Conservation (phyloP, 2,888 invertebrate genomes). For the Rhyacophila evoluta region DNA sequence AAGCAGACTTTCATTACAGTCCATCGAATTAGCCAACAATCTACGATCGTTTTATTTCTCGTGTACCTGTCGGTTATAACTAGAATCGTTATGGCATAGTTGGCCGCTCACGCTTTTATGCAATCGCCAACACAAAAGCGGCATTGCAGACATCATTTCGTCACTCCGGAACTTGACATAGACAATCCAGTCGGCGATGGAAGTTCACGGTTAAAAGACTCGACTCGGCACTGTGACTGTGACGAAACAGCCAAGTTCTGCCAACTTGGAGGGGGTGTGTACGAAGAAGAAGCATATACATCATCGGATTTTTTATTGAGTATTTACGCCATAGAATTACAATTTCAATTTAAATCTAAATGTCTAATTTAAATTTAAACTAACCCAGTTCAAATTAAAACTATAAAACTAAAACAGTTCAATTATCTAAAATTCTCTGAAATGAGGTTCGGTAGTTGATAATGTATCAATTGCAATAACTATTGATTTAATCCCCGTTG, state of each 20-base stretch:
- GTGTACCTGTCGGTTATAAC: neutral
- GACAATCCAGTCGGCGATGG: neutral
- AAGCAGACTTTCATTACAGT: neutral
- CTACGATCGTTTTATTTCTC: neutral
- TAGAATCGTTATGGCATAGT: neutral
- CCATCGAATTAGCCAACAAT: neutral
- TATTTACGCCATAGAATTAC: too few relatives aligned
- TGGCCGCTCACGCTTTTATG: slow-evolving; percentile 11
- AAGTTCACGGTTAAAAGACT: slow-evolving; percentile 6
- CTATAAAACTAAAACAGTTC: too few relatives aligned
- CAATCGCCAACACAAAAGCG: slow-evolving; percentile 11
- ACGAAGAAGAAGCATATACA: neutral
- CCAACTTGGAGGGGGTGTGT: neutral
- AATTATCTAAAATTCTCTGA: too few relatives aligned
- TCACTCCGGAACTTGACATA: slow-evolving; percentile 22
- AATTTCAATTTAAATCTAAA: too few relatives aligned
- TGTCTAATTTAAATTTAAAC: too few relatives aligned
- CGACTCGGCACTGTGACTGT: neutral
- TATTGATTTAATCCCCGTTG: too few relatives aligned
- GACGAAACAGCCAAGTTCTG: neutral
- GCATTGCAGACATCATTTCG: slow-evolving; percentile 16
- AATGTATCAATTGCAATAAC: too few relatives aligned
- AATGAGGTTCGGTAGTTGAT: too few relatives aligned
- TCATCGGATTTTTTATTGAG: too few relatives aligned
- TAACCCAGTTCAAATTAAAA: too few relatives aligned